These are phyloP conservation scores for Cynopterus brachyotis DNA, from an alignment of 2,113 vertebrate species.

Conservation along the genomic window DNA sequence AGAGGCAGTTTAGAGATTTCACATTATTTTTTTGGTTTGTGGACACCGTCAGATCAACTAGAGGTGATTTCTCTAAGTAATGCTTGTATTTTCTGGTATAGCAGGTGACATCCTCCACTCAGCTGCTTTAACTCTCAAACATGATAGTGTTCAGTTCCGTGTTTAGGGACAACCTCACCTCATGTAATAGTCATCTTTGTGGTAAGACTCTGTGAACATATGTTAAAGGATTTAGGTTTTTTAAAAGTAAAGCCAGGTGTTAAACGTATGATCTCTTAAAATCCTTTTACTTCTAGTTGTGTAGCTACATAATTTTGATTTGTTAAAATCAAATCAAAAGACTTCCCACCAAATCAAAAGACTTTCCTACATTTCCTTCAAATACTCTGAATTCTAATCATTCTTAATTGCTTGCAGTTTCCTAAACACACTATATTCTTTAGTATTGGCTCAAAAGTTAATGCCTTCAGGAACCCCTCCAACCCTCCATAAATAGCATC, in stretches of 20 bases:
- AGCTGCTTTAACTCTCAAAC: neutral
- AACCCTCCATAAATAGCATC: neutral
- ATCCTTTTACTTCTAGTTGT: neutral
- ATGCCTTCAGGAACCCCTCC: neutral
- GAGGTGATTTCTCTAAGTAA: slow-evolving; percentile 26
- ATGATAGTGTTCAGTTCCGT: neutral
- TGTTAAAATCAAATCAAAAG: neutral
- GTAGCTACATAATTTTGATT: neutral
- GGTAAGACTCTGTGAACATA: neutral
- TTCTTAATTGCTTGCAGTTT: neutral
- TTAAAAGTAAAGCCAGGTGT: neutral
- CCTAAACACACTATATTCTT: neutral
- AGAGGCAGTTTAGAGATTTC: slow-evolving; percentile 51
- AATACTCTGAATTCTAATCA: neutral
- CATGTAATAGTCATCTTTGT: neutral
- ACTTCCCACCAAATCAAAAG: neutral
- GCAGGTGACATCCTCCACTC: neutral
- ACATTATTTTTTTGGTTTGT: neutral
- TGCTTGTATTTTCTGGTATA: neutral
- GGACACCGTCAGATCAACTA: slow-evolving; percentile 45
- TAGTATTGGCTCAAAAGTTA: neutral
- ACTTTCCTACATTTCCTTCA: neutral
- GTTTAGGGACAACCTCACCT: neutral
- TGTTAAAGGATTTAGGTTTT: neutral
- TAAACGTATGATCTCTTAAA: neutral